These are phyloP conservation scores for Danionella cerebrum DNA, from an alignment of 2,113 vertebrate species.

Conservation along the genomic window DNA sequence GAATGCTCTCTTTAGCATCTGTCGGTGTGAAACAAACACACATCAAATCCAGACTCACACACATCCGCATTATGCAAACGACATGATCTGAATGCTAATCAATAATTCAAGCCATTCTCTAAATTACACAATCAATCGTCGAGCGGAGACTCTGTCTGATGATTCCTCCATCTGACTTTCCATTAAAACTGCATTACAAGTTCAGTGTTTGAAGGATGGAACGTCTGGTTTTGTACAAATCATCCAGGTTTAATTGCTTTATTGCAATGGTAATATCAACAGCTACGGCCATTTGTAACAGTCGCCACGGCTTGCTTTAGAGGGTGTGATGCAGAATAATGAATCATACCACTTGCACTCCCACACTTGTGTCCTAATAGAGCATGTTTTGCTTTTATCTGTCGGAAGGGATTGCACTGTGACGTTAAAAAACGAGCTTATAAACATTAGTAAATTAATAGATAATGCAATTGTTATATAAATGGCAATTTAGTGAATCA, in stretches of 20 bases:
- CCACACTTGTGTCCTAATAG: too few relatives aligned
- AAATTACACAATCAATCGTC: slow-evolving; percentile 29
- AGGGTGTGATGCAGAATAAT: too few relatives aligned
- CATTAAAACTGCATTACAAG: slow-evolving; percentile 12
- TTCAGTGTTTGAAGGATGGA: slow-evolving; percentile 4
- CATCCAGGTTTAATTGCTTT: slow-evolving; percentile 3
- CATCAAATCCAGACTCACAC: too few relatives aligned
- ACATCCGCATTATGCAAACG: slow-evolving; percentile 8
- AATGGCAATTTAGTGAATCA: too few relatives aligned
- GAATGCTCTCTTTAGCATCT: not conserved
- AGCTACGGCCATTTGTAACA: not conserved
- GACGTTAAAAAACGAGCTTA: too few relatives aligned
- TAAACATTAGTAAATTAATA: too few relatives aligned
- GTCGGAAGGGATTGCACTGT: too few relatives aligned
- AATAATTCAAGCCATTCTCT: slow-evolving; percentile 22
- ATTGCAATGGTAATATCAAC: not conserved
- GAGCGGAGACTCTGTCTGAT: not conserved
- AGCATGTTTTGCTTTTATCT: too few relatives aligned
- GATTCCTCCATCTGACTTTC: not conserved
- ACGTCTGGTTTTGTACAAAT: not conserved
- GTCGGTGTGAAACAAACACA: slow-evolving; percentile 6
- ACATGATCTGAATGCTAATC: slow-evolving; percentile 18
- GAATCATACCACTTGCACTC: too few relatives aligned
- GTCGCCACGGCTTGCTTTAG: not conserved
- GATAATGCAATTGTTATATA: too few relatives aligned